phyloP scores from a whole-genome alignment of 2,888 invertebrate species.

The Actias luna region DNA sequence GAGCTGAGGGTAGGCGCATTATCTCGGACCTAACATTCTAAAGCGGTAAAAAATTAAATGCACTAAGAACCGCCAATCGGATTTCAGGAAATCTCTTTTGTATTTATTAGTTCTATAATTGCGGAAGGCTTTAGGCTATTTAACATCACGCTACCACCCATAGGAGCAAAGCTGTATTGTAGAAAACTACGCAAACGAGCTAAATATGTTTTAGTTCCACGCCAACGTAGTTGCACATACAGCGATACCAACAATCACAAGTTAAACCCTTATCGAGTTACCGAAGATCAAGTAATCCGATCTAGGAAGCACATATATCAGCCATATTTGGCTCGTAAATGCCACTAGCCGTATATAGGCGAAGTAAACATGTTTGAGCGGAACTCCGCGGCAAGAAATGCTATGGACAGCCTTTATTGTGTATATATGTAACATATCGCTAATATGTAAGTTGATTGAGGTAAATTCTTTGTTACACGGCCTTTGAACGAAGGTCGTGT shows the following conservation, averaged over 20 bases:
- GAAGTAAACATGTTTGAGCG: conserved; percentile 7
- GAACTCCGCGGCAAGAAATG: conserved; percentile 7
- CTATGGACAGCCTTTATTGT: neutral
- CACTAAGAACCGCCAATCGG: too few relatives aligned
- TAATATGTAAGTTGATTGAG: neutral
- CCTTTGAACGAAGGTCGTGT: neutral
- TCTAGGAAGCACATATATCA: conserved; percentile 2
- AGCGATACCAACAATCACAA: neutral
- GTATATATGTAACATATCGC: conserved; percentile 1
- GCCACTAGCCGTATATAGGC: neutral
- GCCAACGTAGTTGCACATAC: neutral
- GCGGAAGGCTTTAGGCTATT: too few relatives aligned
- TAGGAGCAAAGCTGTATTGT: too few relatives aligned
- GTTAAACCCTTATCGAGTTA: conserved; percentile 6
- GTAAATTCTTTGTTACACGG: conserved; percentile 5
- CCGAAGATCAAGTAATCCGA: neutral
- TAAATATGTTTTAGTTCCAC: too few relatives aligned
- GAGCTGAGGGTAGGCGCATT: too few relatives aligned
- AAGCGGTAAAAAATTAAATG: too few relatives aligned
- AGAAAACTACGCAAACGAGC: too few relatives aligned
- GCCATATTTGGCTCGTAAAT: conserved; percentile 7
- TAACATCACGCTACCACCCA: too few relatives aligned
- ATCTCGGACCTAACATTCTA: too few relatives aligned
- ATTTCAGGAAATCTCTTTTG: too few relatives aligned
- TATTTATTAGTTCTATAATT: too few relatives aligned